phyloP scores from a whole-genome alignment of 2,113 vertebrate species.

The Pelodiscus sinensis region DNA sequence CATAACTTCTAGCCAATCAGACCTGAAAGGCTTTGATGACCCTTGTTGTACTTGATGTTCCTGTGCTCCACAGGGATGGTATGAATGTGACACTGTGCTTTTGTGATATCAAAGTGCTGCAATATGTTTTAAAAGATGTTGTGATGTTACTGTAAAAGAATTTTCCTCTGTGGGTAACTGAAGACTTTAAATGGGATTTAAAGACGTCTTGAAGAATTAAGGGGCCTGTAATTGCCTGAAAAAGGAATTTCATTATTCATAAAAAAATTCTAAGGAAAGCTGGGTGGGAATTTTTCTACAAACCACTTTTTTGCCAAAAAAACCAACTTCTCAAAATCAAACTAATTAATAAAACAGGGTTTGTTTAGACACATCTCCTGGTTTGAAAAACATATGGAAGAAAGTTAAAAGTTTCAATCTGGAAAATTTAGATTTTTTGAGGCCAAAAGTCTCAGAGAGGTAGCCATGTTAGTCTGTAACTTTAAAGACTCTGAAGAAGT shows the following conservation, averaged over 20 bases:
- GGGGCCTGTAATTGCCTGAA: not conserved
- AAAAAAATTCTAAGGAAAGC: not conserved
- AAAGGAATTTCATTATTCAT: not conserved
- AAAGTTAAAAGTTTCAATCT: not conserved
- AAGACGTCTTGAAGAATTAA: not conserved
- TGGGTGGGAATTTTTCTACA: not conserved
- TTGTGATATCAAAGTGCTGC: not conserved
- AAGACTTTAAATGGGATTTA: not conserved
- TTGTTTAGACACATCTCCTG: not conserved
- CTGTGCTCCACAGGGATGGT: not conserved
- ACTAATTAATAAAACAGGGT: not conserved
- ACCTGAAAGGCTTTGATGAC: conserved; percentile 6
- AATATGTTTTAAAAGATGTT: not conserved
- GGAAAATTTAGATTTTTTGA: not conserved
- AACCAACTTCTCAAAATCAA: not conserved
- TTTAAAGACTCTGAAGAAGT: too few relatives aligned
- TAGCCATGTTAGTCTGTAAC: too few relatives aligned
- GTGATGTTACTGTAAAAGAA: not conserved
- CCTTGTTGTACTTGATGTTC: accelerated
- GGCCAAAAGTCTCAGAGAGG: too few relatives aligned
- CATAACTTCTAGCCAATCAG: not conserved
- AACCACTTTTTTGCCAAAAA: not conserved
- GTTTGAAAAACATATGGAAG: not conserved
- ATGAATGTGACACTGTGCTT: not conserved
- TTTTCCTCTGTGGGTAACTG: not conserved